Evolutionary conservation across 2,113 vertebrate species (phyloP).

Genomic region (Sclerurus mexicanus): DNA sequence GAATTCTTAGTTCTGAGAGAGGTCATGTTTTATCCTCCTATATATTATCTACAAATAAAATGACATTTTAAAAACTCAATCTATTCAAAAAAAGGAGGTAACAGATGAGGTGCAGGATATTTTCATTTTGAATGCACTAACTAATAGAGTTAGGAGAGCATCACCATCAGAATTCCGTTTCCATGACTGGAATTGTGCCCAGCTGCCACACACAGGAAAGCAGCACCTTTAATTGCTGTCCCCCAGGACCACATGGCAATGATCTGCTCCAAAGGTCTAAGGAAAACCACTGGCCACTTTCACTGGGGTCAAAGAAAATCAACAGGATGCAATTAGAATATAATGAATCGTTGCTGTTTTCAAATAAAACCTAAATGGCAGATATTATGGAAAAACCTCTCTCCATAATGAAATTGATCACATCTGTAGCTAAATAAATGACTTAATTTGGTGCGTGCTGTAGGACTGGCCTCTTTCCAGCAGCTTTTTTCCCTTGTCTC

Average conservation of each 20-base stretch:
- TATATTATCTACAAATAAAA: background rate
- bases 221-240: background rate
- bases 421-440: background rate
- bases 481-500: background rate
- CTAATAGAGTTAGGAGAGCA: background rate
- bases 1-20: background rate
- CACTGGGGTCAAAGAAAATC: background rate
- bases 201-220: background rate
- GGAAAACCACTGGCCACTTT: background rate
- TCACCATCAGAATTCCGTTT: background rate
- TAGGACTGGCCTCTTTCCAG: background rate
- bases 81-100: background rate
- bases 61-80: background rate
- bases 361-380: background rate
- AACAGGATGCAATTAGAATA: background rate
- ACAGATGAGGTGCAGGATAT: background rate
- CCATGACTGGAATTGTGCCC: background rate
- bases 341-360: background rate
- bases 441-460: background rate
- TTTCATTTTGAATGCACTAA: background rate
- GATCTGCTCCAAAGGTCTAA: background rate
- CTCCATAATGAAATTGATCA: background rate
- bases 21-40: background rate
- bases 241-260: background rate
- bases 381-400: background rate